Evolutionary conservation across 2,888 invertebrate species (phyloP).

Genomic region (Agrilus mali): DNA sequence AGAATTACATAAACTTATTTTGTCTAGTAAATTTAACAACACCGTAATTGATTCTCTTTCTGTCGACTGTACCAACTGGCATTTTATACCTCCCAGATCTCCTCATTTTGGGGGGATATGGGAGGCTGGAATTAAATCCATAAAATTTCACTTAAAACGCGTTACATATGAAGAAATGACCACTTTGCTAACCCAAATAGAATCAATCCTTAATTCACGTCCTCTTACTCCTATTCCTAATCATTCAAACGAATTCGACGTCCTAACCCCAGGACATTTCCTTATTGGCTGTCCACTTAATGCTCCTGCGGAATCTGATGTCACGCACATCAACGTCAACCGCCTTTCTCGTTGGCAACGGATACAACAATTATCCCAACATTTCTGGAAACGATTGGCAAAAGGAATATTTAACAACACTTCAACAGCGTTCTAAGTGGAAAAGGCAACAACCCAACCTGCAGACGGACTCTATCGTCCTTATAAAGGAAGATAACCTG

Average conservation of each 20-base stretch:
- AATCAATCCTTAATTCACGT: slow-evolving; percentile 15
- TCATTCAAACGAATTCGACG: slow-evolving; percentile 6
- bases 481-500: slow-evolving; percentile 2
- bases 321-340: background rate
- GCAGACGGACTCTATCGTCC: slow-evolving; percentile 1
- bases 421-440: slow-evolving; percentile 1
- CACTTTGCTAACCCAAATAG: slow-evolving; percentile 12
- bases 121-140: slow-evolving; percentile 12
- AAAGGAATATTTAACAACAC: slow-evolving; percentile 1
- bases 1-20: too few species aligned
- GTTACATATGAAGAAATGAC: slow-evolving; percentile 7
- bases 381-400: slow-evolving; percentile 5
- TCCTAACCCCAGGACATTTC: slow-evolving; percentile 13
- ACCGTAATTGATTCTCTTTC: too few species aligned
- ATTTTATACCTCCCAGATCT: slow-evolving; percentile 10
- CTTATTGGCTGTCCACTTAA: slow-evolving; percentile 6
- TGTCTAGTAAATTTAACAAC: background rate
- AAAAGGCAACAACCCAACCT: background rate
- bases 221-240: slow-evolving; percentile 9
- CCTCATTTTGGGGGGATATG: slow-evolving; percentile 12
- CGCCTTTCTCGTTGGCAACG: slow-evolving; percentile 1
- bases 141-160: too few species aligned
- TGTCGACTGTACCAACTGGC: slow-evolving; percentile 1
- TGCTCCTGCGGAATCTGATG: slow-evolving; percentile 8
- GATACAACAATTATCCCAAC: slow-evolving; percentile 1